Evolutionary conservation across 1,140 invertebrate genomes (phyloP).

Genomic region (Medauroidea extradentata): DNA sequence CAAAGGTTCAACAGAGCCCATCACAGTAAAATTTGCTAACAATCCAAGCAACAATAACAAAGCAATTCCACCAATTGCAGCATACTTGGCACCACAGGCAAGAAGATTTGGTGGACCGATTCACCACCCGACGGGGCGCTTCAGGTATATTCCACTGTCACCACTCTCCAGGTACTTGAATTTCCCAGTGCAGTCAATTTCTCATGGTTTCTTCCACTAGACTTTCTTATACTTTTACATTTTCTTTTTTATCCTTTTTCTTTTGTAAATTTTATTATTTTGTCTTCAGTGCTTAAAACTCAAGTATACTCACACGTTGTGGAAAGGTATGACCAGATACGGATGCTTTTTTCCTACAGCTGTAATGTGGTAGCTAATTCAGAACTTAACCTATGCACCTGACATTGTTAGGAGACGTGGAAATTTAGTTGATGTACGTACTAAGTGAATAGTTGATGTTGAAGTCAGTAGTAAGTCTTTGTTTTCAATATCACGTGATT

Average conservation of each 20-base stretch:
- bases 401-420: conserved; percentile 5
- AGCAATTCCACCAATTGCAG: conserved; percentile 84
- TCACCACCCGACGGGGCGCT: conserved; percentile 85
- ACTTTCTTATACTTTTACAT: conserved; percentile 20
- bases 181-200: conserved; percentile 22
- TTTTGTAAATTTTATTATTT: conserved; percentile 14
- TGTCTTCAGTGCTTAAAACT: conserved; percentile 18
- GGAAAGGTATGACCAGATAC: conserved; percentile 20
- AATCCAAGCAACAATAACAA: conserved; percentile 94
- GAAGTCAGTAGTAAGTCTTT: conserved; percentile 3
- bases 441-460: background rate
- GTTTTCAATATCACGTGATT: conserved; percentile 16
- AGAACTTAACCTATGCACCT: conserved; percentile 1
- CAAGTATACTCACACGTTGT: conserved; percentile 15
- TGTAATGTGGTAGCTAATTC: background rate
- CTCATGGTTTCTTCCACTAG: conserved; percentile 19
- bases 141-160: conserved; percentile 75
- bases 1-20: conserved; percentile 92
- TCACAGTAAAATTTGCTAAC: conserved; percentile 99
- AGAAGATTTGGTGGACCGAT: conserved; percentile 87
- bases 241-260: conserved; percentile 8
- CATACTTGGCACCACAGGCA: conserved; percentile 81
- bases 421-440: background rate
- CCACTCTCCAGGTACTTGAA: conserved; percentile 58
- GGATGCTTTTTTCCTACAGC: background rate